Evolutionary conservation across 2,888 invertebrate species (phyloP).

Genomic region (Laothoe populi): DNA sequence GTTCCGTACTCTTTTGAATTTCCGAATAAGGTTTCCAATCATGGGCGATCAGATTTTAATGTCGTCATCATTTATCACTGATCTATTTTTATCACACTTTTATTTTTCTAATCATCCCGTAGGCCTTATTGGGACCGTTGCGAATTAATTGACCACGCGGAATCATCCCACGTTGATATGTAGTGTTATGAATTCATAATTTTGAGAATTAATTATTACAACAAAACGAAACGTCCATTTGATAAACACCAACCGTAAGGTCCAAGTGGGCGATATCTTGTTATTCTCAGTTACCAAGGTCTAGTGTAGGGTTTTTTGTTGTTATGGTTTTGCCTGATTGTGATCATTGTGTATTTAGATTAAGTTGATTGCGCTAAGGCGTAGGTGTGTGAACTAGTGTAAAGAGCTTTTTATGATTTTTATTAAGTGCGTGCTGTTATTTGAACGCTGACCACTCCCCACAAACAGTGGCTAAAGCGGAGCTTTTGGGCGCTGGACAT

Average conservation of each 20-base stretch:
- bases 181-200: constrained; percentile 33
- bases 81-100: constrained; percentile 7
- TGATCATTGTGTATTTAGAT: constrained; percentile 42
- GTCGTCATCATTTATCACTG: not conserved
- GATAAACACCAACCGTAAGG: constrained; percentile 51
- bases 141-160: constrained; percentile 36
- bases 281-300: constrained; percentile 59
- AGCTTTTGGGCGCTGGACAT: too few species aligned
- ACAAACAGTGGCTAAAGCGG: too few species aligned
- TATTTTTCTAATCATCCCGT: not conserved
- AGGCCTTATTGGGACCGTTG: not conserved
- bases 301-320: constrained; percentile 43
- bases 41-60: not conserved
- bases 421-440: too few species aligned
- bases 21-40: not conserved
- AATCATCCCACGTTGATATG: constrained; percentile 34
- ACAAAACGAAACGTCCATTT: constrained; percentile 38
- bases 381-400: constrained; percentile 35
- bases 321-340: constrained; percentile 42
- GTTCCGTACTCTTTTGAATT: not conserved
- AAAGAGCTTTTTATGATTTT: constrained; percentile 22
- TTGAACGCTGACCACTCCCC: too few species aligned
- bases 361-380: constrained; percentile 50
- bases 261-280: constrained; percentile 57
- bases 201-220: constrained; percentile 26